These are phyloP conservation scores for Anoura caudifer DNA, from an alignment of 2,113 vertebrate genomes.

Conservation along the genomic window DNA sequence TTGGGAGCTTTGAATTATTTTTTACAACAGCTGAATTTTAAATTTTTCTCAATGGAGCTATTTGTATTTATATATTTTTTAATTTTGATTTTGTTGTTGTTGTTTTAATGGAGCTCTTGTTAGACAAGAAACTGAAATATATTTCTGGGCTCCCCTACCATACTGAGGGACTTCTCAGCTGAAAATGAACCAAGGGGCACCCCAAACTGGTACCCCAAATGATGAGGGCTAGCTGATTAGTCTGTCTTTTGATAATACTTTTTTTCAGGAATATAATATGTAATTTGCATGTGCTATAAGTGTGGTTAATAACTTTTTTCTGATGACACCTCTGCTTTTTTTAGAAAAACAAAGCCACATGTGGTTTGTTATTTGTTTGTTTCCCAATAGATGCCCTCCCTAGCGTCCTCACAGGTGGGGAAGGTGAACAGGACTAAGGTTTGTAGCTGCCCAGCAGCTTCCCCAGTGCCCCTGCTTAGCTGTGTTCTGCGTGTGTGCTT, in stretches of 20 bases:
- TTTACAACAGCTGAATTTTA: not conserved
- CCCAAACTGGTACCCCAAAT: not conserved
- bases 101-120: not conserved
- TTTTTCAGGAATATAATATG: conserved; percentile 10
- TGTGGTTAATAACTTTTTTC: conserved; percentile 51
- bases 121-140: not conserved
- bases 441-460: conserved; percentile 81
- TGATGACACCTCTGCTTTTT: conserved; percentile 56
- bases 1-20: not conserved
- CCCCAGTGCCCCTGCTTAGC: conserved; percentile 73
- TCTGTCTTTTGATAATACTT: not conserved
- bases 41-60: not conserved
- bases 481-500: conserved; percentile 62
- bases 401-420: conserved; percentile 90
- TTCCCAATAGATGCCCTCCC: conserved; percentile 84
- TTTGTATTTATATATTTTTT: not conserved
- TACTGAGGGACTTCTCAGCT: not conserved
- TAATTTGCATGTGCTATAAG: conserved; percentile 40
- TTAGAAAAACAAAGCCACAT: conserved; percentile 64
- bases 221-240: not conserved
- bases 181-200: not conserved
- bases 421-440: conserved; percentile 87
- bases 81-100: not conserved
- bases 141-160: not conserved
- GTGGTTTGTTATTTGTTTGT: conserved; percentile 72